Conservation (phyloP, 1,140 invertebrate genomes). For the Leptestheria dahalacensis region DNA sequence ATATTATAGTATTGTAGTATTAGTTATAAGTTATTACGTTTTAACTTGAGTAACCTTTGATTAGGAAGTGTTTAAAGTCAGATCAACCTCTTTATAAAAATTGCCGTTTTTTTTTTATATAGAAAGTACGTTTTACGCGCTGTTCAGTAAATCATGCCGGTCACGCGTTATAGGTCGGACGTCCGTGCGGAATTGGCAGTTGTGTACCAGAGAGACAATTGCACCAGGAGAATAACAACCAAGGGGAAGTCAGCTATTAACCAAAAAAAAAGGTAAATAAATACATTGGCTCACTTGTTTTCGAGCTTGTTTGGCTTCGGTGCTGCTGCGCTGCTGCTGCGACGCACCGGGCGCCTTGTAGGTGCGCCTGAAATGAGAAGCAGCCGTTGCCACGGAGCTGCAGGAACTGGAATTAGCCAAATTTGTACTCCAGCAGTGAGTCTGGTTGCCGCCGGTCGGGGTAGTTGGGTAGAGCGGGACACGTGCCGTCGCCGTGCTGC, state of each 20-base stretch:
- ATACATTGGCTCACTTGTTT: conserved; percentile 1
- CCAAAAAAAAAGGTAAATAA: background rate
- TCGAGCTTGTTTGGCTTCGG: conserved; percentile 14
- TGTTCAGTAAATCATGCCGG: background rate
- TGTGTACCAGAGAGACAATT: too few species aligned
- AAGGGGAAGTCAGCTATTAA: too few species aligned
- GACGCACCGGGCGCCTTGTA: background rate
- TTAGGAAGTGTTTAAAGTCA: too few species aligned
- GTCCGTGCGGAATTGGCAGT: too few species aligned
- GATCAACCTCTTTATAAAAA: background rate
- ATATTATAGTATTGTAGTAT: too few species aligned
- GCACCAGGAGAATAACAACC: too few species aligned
- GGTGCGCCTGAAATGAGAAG: background rate
- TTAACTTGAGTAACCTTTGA: too few species aligned
- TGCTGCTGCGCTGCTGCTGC: conserved; percentile 5
- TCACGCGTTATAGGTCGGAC: too few species aligned
- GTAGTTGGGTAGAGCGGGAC: background rate
- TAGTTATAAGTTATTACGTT: too few species aligned
- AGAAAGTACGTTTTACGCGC: background rate
- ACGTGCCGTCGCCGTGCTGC: background rate
- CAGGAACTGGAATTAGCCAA: background rate
- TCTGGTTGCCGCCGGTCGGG: background rate
- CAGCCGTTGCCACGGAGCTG: background rate
- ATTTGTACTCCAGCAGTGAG: background rate
- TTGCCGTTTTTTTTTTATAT: background rate